phyloP scores from a whole-genome alignment of 2,113 vertebrate species.

The Hippocampus comes region DNA sequence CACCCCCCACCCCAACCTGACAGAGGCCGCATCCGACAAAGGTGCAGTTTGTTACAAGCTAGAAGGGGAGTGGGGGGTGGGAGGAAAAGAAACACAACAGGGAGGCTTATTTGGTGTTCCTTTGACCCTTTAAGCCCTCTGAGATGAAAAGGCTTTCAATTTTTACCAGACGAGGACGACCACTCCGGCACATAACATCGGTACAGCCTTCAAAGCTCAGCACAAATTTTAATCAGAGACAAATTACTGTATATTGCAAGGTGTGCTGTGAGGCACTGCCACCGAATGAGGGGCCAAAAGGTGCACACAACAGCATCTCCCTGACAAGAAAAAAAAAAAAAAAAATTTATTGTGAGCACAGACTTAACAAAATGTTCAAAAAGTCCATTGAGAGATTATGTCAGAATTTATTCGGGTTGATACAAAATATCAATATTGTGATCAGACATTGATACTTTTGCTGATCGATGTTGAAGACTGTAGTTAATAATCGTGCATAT shows the following conservation, averaged over 20 bases:
- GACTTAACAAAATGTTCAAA: background rate
- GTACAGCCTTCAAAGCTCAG: constrained; percentile 68
- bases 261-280: constrained; percentile 32
- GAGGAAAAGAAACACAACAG: constrained; percentile 59
- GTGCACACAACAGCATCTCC: constrained; percentile 15
- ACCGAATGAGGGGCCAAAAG: constrained; percentile 38
- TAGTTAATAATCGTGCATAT: background rate
- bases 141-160: constrained; percentile 74
- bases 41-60: constrained; percentile 75
- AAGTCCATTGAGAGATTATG: background rate
- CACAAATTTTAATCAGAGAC: constrained; percentile 74
- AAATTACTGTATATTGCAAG: constrained; percentile 65
- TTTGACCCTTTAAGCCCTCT: constrained; percentile 72
- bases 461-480: background rate
- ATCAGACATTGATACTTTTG: background rate
- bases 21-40: constrained; percentile 72
- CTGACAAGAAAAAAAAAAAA: background rate
- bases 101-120: constrained; percentile 71
- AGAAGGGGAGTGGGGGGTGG: constrained; percentile 19
- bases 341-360: background rate
- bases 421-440: background rate
- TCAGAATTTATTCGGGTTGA: background rate
- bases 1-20: constrained; percentile 46
- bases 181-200: constrained; percentile 63
- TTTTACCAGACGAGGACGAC: constrained; percentile 69